Evolutionary conservation across 1,140 invertebrate species (phyloP), one percentile per base, ranked within the genome.

Genomic region (Bactericera cockerelli): DNA sequence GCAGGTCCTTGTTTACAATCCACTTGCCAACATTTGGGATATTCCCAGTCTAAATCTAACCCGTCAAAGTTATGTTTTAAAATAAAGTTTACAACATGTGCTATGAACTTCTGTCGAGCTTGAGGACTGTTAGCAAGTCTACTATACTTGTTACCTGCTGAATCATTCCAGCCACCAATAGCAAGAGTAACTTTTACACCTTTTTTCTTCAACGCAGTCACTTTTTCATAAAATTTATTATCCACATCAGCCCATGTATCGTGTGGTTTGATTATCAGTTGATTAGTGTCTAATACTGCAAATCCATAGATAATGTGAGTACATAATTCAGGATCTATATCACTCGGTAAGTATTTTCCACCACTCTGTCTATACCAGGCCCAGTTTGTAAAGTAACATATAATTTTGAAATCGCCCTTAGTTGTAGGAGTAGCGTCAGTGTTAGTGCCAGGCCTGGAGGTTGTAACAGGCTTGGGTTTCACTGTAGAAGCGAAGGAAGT

Each of bases 251-350:
- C 79, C 81, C 81, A 83, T 22, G 75, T 70, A 62, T 84, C 82
- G 60, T 82, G 80, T 0, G 79, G 76, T 67, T 78, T 81, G n/a
- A 84, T 81, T 0, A 75, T 71, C 1, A 82, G 63, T 26, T 75
- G 69, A 19, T 79, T 72, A 13, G 71, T 70, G 64, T 84, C 76
- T 11, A 84, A 67, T 1, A 82, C 79, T 14, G 81, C 83, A 67
- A 86, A 87, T 1, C 81, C 82, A 65, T 86, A 86, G 6, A 86
- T 76, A 42, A 86, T 77, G 64, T 87, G 84, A 0, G 83, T 84
- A 65, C 84, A 86, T 3, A 86, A 71, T 64, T 77, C 72, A 1
- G 77, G 71, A 66, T 86, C 81, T 26, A 86, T 82, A 66, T 83
- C 75, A 13, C 74, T 73, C n/a, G 81, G 81, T 1, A 75, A 60